Conservation (phyloP, 2,797 vertebrate species). For the Sebastes umbrosus region DNA sequence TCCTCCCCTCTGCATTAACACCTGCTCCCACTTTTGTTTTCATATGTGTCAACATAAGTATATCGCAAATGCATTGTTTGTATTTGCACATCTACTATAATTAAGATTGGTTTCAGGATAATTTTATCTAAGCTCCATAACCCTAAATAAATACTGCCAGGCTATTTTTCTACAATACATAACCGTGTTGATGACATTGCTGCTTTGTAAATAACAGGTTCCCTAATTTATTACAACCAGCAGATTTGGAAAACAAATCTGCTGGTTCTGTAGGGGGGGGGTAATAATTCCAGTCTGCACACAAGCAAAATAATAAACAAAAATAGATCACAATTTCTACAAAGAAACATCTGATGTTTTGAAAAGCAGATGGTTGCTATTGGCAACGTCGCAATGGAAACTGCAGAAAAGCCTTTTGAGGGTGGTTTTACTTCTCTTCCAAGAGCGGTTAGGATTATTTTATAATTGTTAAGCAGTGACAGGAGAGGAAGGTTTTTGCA, state of each 20-base stretch:
- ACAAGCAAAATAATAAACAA: slow-evolving; percentile 35
- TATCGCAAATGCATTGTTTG: not conserved
- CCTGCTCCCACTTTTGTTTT: not conserved
- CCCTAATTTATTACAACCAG: slow-evolving; percentile 10
- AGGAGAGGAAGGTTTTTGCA: not conserved
- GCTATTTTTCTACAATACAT: not conserved
- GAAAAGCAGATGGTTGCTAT: slow-evolving; percentile 64
- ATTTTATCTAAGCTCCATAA: not conserved
- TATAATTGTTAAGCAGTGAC: not conserved
- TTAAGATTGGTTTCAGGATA: not conserved
- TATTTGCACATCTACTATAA: not conserved
- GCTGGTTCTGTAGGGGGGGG: not conserved
- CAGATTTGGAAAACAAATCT: slow-evolving; percentile 28
- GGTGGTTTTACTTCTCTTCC: not conserved
- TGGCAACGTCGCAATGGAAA: slow-evolving; percentile 43
- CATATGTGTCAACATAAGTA: not conserved
- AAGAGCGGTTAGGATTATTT: slow-evolving; percentile 9
- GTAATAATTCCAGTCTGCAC: slow-evolving; percentile 12
- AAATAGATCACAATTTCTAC: slow-evolving; percentile 45
- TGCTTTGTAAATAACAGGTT: slow-evolving; percentile 12
- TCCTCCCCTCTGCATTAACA: not conserved
- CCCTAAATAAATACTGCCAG: not conserved
- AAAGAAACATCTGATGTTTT: slow-evolving; percentile 54
- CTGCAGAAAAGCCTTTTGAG: slow-evolving; percentile 25
- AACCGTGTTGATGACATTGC: not conserved